Evolutionary conservation across 1,140 invertebrate species (phyloP), one percentile per base, ranked within the genome.

Genomic region (Heliconius congener): DNA sequence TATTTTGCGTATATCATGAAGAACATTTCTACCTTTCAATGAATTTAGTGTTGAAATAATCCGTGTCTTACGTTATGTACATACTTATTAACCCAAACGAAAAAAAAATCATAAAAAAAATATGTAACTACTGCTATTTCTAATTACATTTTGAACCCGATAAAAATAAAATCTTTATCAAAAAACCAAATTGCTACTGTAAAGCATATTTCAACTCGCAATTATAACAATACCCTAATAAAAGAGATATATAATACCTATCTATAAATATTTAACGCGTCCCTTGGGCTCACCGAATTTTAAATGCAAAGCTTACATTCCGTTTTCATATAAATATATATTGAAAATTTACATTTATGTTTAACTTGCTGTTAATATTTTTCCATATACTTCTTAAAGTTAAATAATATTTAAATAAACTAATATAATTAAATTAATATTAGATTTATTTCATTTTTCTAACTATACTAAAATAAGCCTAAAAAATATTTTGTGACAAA

Each of bases 281-380:
- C 60, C 39, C 60, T 71, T 46, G 60, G 18, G 55, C 23, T 19
- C 55, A 19, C 34, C 39, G 60, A 76, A 76, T 76, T 76, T 46
- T 39, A 39, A 71, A 76, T 76, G 57, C 74, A 70, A 76, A 76
- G n/a, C 74, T 76, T 46, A 57, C 27, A 70, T 76, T 70, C 37
- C n/a, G 71, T n/a, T n/a, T 72, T 66, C 27, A 19, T 70, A 46
- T 76, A 46, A 76, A 70, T 76, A 16, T 70, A 76, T 76, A 76
- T 76, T 76, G 60, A 76, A 71, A 76, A 39, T 30, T 50, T n/a
- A 23, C 34, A 27, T 66, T 66, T 27, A 30, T 66, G 8, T 27
- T 66, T 30, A 37, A 71, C 50, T 19, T 52, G 18, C 50, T 71
- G 70, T 30, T 71, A 71, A 71, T 9, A 57, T 57, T 57, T 57